Conservation (phyloP, 2,797 vertebrate genomes). For the Malacoraja senta region DNA sequence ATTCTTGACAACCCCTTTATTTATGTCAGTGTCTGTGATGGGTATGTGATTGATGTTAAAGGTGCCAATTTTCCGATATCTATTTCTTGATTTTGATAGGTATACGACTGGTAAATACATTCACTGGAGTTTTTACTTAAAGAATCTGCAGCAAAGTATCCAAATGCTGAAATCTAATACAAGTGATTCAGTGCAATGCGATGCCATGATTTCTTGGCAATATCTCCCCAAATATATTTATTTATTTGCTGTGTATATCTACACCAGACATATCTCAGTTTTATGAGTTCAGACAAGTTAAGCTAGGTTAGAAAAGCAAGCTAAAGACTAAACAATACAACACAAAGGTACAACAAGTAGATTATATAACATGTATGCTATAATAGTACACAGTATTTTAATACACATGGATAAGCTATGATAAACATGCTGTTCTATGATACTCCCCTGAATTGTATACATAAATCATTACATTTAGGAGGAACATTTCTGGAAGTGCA, state of each 20-base stretch:
- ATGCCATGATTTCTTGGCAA: not conserved
- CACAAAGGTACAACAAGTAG: not conserved
- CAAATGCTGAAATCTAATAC: not conserved
- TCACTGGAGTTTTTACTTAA: not conserved
- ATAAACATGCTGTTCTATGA: not conserved
- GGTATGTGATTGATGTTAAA: not conserved
- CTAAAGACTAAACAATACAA: not conserved
- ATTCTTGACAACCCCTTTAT: not conserved
- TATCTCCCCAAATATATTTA: conserved; percentile 15
- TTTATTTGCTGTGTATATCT: not conserved
- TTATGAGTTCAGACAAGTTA: conserved; percentile 14
- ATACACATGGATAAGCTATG: not conserved
- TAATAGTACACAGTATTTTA: not conserved
- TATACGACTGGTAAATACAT: not conserved
- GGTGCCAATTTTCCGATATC: not conserved
- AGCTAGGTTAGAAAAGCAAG: conserved; percentile 4
- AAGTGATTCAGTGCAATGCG: not conserved
- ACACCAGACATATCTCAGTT: not conserved
- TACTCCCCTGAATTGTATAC: not conserved
- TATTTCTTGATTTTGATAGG: not conserved
- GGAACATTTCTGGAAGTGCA: not conserved
- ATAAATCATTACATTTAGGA: conserved; percentile 9
- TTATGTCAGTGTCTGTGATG: no score
- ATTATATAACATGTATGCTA: not conserved
- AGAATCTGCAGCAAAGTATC: not conserved